Conservation (phyloP, 2,888 invertebrate genomes). For the Pristionchus entomophagus region DNA sequence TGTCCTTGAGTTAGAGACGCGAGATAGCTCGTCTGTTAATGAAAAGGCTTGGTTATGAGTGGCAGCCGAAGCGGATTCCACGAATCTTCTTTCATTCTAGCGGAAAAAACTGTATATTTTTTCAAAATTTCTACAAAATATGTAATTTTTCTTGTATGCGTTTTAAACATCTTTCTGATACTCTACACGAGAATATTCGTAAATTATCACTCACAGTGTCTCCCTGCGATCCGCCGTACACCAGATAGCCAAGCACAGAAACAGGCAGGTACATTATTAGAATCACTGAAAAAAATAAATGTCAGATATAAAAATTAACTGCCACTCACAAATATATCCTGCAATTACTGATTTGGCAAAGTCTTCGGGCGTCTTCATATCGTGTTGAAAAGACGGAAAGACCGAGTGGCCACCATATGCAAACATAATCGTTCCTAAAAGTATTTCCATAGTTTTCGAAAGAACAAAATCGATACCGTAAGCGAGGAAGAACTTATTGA, state of each 20-base stretch:
- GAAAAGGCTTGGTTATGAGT: too few relatives aligned
- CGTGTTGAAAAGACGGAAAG: conserved; percentile 47
- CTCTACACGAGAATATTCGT: too few relatives aligned
- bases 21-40: too few relatives aligned
- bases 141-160: too few relatives aligned
- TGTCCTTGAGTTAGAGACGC: too few relatives aligned
- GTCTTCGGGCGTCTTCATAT: conserved; percentile 41
- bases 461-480: conserved; percentile 78
- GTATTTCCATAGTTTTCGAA: background rate
- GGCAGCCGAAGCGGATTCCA: too few relatives aligned
- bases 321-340: conserved; percentile 26
- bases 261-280: conserved; percentile 61
- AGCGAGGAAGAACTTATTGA: conserved; percentile 83
- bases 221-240: conserved; percentile 61
- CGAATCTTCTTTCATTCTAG: too few relatives aligned
- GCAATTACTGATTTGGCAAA: conserved; percentile 34
- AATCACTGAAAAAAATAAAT: conserved; percentile 14
- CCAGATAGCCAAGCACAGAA: conserved; percentile 55
- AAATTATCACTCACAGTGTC: conserved; percentile 50
- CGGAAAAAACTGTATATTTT: background rate
- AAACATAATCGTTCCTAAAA: conserved; percentile 45
- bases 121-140: background rate
- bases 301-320: background rate
- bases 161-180: too few relatives aligned
- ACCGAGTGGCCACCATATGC: conserved; percentile 46